Conservation (phyloP, 1,140 invertebrate species). For the Heliconius himera region DNA sequence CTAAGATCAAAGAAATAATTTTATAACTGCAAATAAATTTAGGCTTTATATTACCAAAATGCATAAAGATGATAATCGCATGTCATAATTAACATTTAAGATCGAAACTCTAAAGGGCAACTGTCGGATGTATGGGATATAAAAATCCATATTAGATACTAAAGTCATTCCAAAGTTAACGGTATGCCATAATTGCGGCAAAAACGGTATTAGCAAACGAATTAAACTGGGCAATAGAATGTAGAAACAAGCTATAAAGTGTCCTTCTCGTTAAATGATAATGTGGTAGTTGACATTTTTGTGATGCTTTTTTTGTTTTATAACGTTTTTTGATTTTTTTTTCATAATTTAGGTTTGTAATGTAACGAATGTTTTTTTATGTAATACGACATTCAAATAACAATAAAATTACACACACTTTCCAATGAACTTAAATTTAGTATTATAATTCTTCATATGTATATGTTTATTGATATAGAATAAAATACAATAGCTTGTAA, state of each 20-base stretch:
- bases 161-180: slow-evolving; percentile 35
- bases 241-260: slow-evolving; percentile 38
- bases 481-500: no score
- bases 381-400: no score
- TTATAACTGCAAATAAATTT: slow-evolving; percentile 5
- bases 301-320: background rate
- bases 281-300: slow-evolving; percentile 26
- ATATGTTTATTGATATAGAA: no score
- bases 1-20: slow-evolving; percentile 28
- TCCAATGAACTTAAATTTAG: no score
- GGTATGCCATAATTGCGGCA: slow-evolving; percentile 43
- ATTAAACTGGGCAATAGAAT: slow-evolving; percentile 41
- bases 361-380: no score
- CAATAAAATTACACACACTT: no score
- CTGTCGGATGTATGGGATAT: slow-evolving; percentile 31
- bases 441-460: no score
- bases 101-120: background rate
- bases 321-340: background rate
- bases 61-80: slow-evolving; percentile 24
- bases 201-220: slow-evolving; percentile 41
- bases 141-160: slow-evolving; percentile 45
- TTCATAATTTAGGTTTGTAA: background rate
- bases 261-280: slow-evolving; percentile 12
- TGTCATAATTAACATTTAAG: slow-evolving; percentile 13
- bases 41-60: background rate